Conservation (phyloP, 2,113 vertebrate genomes). For the Ptilorrhoa leucosticta region DNA sequence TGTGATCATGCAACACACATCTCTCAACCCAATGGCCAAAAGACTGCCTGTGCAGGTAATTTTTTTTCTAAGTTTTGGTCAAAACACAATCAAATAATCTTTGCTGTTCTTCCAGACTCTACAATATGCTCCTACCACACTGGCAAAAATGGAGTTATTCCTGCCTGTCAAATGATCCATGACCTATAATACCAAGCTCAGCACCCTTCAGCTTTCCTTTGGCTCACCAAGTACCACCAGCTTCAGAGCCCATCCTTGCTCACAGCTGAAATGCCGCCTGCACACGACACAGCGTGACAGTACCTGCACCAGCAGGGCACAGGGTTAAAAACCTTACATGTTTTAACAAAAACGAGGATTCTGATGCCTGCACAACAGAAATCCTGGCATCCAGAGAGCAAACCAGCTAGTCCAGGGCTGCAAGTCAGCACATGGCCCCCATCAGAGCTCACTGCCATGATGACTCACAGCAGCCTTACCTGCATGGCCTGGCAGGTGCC, state of each 20-base stretch:
- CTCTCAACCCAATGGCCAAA: not conserved
- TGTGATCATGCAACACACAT: rapidly evolving
- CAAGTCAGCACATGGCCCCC: rapidly evolving
- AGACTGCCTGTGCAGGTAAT: rapidly evolving
- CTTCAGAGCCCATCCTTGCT: not conserved
- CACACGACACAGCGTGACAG: not conserved
- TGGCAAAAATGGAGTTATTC: not conserved
- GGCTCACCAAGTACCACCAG: not conserved
- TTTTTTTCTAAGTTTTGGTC: not conserved
- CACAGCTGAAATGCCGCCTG: not conserved
- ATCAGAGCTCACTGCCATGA: rapidly evolving
- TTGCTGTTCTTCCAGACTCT: not conserved
- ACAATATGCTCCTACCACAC: not conserved
- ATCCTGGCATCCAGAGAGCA: not conserved
- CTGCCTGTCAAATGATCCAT: not conserved
- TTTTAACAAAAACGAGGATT: not conserved
- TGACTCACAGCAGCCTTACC: not conserved
- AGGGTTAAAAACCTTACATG: not conserved
- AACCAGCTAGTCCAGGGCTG: not conserved
- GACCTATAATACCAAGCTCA: not conserved
- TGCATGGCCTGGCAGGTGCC: not conserved
- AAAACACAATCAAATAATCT: not conserved
- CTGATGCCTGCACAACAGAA: not conserved
- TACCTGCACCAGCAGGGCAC: not conserved
- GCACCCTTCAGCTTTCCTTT: not conserved